Evolutionary conservation across 2,888 invertebrate genomes (phyloP), one percentile per base, ranked within the genome.

Genomic region (Sceliomorpha sp.): DNA sequence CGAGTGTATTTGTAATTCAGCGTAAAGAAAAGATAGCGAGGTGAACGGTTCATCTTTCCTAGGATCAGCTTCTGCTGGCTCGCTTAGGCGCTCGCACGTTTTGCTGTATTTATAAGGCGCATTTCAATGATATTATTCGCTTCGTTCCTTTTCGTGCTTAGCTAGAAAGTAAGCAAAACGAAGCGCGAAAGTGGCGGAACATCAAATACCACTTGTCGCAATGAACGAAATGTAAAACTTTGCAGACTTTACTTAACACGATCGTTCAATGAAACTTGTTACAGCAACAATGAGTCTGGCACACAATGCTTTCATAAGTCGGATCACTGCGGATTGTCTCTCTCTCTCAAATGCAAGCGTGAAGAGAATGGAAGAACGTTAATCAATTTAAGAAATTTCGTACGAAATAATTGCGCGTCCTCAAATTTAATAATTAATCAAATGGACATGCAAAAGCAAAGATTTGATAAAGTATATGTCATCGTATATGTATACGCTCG

Each of bases 61-160:
- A 77, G 74, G 73, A 81, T 81, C 81, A 70, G 74, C 69, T 59
- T 17, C 40, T 60, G 37, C 31, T 58, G 44, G 42, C 29, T n/a
- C n/a, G 39, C 40, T 13, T 42, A 42, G 37, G 20, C 51, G 44
- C 42, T 67, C 37, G 59, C 71, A 72, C 74, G 76, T 75, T 74
- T 76, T 75, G 79, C 73, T 79, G 79, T 79, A 80, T 80, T 79
- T 80, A 81, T 80, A 79, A 79, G 75, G 72, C 71, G 64, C 71
- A 79, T 79, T 81, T 81, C 79, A 79, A 79, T 80, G 74, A 75
- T 78, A 80, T 76, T 81, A 75, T 80, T 72, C 79, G 69, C 42
- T 63, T 63, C 68, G 60, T 45, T 69, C 68, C 68, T 70, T 77
- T 75, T 72, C 72, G 55, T 70, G 72, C 50, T 17, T 53, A 34